Evolutionary conservation across 2,797 vertebrate species (phyloP).

Genomic region (Limosa lapponica): DNA sequence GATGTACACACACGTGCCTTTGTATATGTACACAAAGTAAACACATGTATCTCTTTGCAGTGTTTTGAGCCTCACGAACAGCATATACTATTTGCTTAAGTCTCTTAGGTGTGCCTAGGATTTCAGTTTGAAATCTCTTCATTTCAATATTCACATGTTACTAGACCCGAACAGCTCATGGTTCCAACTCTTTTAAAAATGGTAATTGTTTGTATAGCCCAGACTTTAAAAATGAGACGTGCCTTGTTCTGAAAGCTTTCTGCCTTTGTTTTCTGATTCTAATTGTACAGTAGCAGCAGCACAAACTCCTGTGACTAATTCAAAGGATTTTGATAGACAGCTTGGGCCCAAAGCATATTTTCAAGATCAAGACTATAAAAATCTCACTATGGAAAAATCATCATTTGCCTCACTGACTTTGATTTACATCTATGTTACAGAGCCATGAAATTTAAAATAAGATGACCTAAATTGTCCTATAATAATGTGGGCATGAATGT

Average conservation of each 20-base stretch:
- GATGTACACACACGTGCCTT: background rate
- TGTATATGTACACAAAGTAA: background rate
- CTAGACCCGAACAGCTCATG: background rate
- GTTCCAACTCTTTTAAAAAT: background rate
- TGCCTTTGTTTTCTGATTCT: slow-evolving; percentile 38
- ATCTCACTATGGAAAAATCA: slow-evolving; percentile 51
- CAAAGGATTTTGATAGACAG: slow-evolving; percentile 9
- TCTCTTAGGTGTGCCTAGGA: background rate
- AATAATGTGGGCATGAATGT: slow-evolving; percentile 45
- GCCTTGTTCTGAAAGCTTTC: slow-evolving; percentile 2
- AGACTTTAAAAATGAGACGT: background rate
- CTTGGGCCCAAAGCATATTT: slow-evolving; percentile 7
- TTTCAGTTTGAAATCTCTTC: background rate
- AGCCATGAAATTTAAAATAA: slow-evolving; percentile 67
- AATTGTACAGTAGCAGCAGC: slow-evolving; percentile 2
- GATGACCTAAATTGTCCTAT: slow-evolving; percentile 56
- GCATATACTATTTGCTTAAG: background rate
- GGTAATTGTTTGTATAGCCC: background rate
- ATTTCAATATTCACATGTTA: background rate
- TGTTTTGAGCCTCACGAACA: background rate
- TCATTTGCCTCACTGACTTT: slow-evolving; percentile 63
- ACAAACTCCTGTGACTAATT: slow-evolving; percentile 10
- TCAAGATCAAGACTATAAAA: slow-evolving; percentile 58
- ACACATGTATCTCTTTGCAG: fast-evolving
- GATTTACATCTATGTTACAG: slow-evolving; percentile 64